Evolutionary conservation across 2,888 invertebrate genomes (phyloP).

Genomic region (Sceliomorpha sp.): DNA sequence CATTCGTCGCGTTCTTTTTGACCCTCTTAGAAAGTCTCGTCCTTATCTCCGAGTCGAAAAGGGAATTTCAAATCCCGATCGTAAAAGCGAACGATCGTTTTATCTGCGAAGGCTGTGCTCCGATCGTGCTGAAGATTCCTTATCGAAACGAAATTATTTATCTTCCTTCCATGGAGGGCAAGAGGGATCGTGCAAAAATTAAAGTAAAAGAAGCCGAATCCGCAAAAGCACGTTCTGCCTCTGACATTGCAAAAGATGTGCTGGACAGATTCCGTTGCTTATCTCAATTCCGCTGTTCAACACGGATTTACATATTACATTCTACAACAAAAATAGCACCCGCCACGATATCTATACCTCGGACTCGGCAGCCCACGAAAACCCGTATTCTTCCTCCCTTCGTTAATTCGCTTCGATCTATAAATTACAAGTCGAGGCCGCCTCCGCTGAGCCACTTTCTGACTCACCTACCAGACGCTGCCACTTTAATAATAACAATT

Average conservation of each 20-base stretch:
- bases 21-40: too few species aligned
- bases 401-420: conserved; percentile 71
- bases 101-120: conserved; percentile 13
- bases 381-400: conserved; percentile 67
- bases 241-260: conserved; percentile 25
- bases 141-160: conserved; percentile 35
- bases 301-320: conserved; percentile 66
- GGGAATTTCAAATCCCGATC: too few species aligned
- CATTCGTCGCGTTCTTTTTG: too few species aligned
- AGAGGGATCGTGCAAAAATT: conserved; percentile 2
- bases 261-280: conserved; percentile 42
- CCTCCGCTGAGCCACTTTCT: conserved; percentile 48
- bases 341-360: conserved; percentile 40
- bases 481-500: conserved; percentile 75
- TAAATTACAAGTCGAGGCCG: conserved; percentile 72
- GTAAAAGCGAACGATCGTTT: neutral
- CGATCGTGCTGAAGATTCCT: conserved; percentile 32
- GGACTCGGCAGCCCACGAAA: conserved; percentile 65
- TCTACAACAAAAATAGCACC: conserved; percentile 58
- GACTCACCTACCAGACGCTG: conserved; percentile 52
- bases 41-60: too few species aligned
- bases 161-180: conserved; percentile 32
- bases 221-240: neutral
- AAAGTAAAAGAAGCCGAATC: too few species aligned
- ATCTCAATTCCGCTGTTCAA: conserved; percentile 62